Evolutionary conservation across 2,113 vertebrate species (phyloP).

Genomic region (Meles meles): DNA sequence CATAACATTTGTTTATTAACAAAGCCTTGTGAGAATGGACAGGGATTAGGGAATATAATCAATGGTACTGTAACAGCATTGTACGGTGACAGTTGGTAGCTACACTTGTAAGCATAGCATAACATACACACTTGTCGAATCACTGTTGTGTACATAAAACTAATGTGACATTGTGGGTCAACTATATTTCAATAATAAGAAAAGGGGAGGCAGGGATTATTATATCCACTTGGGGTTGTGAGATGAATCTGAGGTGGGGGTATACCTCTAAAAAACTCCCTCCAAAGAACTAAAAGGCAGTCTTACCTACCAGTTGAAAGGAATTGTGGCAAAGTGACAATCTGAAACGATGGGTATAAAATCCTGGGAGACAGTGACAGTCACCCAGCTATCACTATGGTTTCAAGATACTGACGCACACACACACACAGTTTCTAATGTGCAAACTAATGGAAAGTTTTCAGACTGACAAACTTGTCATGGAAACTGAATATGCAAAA

Average conservation of each 20-base stretch:
- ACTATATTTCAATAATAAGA: not conserved
- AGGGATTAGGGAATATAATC: not conserved
- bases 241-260: not conserved
- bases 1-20: not conserved
- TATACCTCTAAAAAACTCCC: not conserved
- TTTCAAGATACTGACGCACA: not conserved
- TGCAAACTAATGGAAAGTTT: not conserved
- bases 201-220: not conserved
- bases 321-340: not conserved
- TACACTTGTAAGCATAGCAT: not conserved
- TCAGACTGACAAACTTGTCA: not conserved
- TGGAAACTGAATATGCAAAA: not conserved
- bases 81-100: not conserved
- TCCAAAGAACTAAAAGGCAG: not conserved
- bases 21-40: not conserved
- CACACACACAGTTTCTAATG: not conserved
- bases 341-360: not conserved
- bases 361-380: not conserved
- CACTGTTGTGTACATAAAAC: not conserved
- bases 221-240: not conserved
- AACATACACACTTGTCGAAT: not conserved
- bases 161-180: not conserved
- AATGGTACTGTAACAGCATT: not conserved
- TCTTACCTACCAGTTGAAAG: not conserved
- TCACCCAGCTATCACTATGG: not conserved